Evolutionary conservation across 2,888 invertebrate genomes (phyloP).

Genomic region (Caenorhabditis zanzibari): DNA sequence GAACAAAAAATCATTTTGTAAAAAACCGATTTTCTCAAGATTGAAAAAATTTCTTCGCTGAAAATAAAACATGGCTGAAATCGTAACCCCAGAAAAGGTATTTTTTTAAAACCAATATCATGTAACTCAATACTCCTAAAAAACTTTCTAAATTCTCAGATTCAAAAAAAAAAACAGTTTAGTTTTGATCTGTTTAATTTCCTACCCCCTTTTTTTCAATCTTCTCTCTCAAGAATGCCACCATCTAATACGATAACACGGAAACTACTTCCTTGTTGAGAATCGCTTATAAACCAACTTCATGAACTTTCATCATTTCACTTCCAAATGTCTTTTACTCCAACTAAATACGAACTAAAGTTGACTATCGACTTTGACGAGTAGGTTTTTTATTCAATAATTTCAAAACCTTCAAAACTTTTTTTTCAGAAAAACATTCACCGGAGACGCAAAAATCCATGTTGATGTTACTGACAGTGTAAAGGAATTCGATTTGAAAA

Average conservation of each 20-base stretch:
- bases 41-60: too few relatives aligned
- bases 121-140: too few relatives aligned
- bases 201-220: neutral
- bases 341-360: neutral
- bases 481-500: conserved; percentile 21
- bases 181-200: too few relatives aligned
- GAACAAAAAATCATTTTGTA: too few relatives aligned
- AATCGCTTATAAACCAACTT: neutral
- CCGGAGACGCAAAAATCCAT: conserved; percentile 3
- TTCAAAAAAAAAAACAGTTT: too few relatives aligned
- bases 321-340: conserved; percentile 1
- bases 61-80: too few relatives aligned
- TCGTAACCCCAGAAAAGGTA: too few relatives aligned
- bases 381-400: neutral
- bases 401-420: neutral
- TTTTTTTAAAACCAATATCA: too few relatives aligned
- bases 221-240: neutral
- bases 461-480: conserved; percentile 2
- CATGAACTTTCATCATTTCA: too few relatives aligned
- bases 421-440: conserved; percentile 6
- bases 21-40: too few relatives aligned
- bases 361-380: conserved; percentile 3
- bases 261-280: conserved; percentile 13
- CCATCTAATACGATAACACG: neutral
- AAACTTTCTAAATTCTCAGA: too few relatives aligned